These are phyloP conservation scores for Cebus imitator DNA, from an alignment of 2,113 vertebrate species.

Conservation along the genomic window DNA sequence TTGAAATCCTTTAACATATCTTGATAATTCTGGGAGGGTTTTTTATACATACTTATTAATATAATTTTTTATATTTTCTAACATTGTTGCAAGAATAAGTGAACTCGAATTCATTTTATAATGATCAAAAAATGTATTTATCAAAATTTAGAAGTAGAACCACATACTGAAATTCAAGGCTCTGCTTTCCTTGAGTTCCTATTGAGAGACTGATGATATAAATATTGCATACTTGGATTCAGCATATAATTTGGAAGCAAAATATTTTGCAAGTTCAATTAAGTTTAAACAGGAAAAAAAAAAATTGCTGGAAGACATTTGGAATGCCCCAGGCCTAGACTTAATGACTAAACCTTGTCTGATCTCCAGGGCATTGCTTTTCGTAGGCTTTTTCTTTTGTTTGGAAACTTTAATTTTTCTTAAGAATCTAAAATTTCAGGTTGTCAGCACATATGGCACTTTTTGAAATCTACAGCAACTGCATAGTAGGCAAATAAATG, in stretches of 20 bases:
- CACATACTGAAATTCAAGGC: not conserved
- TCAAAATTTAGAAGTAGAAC: not conserved
- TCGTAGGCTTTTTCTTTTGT: conserved; percentile 5
- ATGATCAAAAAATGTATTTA: conserved; percentile 8
- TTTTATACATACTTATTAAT: not conserved
- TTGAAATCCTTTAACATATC: not conserved
- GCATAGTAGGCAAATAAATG: conserved; percentile 34
- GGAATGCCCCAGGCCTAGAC: conserved; percentile 28
- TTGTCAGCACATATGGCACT: conserved; percentile 49
- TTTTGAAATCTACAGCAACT: conserved; percentile 1
- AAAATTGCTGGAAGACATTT: conserved; percentile 41
- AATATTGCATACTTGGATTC: conserved; percentile 34
- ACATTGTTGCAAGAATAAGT: not conserved
- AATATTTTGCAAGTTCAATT: conserved; percentile 63
- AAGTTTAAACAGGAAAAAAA: conserved; percentile 45
- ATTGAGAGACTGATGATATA: not conserved
- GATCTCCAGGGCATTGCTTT: not conserved
- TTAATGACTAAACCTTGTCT: conserved; percentile 32
- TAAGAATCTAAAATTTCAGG: conserved; percentile 37
- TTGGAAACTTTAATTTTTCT: conserved; percentile 58
- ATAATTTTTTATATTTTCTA: not conserved
- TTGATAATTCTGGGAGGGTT: not conserved
- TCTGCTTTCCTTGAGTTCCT: conserved; percentile 15
- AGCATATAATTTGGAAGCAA: conserved; percentile 58
- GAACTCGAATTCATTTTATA: conserved; percentile 4